Base-by-base conservation (phyloP, 1,140 invertebrate genomes). In the Drosophila suzukii region DNA sequence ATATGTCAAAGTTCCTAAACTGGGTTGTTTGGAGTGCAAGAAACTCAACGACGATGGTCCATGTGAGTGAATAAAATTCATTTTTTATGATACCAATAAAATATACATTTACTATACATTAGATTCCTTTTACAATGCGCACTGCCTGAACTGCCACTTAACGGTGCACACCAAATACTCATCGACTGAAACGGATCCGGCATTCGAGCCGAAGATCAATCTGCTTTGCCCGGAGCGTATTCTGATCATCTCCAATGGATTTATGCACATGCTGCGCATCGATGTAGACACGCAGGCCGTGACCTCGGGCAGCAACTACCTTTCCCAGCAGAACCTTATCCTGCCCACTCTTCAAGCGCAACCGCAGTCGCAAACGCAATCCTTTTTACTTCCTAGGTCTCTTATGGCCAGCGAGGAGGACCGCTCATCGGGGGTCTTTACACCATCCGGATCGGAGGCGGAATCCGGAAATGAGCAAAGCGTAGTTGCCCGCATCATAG, bases 161-260 rank as follows among this genome's bases (percentile, higher is more conserved):
- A 92, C 92, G n/a, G 83, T 92, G 56, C 92, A 92, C 57, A 92
- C 91, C 34, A 92, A 92, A 65, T 92, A 92, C 71, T 90, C 91
- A 8, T 84, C 84, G 8, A 84, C 74, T 13, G 92, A 92, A 76
- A 84, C 91, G 6, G 91, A 92, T 70, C 91, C 86, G 15, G 61
- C 68, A 39, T 92, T 92, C 36, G 78, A 91, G 57, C 90, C 92
- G 6, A 70, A 78, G 34, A 81, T 92, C 15, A 92, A 92, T 72
- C 73, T 92, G 6, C 81, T 92, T 6, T 92, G 91, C 38, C 91
- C 91, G 0, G 88, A 91, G 39, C 76, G 84, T n/a, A 88, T 92
- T 46, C 53, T 92, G 7, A 86, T 92, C 17, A 81, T 92, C 46
- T 85, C 91, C 0, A 92, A 92, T 75, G 91, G 92, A 7, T 91